phyloP scores from a whole-genome alignment of 1,140 invertebrate species.

The Drosophila baimaii region DNA sequence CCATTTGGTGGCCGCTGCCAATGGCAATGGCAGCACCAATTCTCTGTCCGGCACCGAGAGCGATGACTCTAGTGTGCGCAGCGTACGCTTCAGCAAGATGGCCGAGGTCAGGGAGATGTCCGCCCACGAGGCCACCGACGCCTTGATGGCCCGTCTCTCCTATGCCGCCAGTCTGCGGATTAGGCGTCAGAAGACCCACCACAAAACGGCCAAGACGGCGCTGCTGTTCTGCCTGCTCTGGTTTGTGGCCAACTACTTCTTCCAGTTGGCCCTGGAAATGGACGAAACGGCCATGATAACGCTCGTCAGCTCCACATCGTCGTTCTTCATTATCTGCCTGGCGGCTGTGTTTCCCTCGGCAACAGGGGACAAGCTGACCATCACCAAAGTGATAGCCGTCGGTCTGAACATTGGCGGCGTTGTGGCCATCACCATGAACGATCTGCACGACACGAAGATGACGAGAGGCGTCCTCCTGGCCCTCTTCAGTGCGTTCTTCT shows the following conservation, averaged over 20 bases:
- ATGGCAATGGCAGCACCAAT: constrained; percentile 79
- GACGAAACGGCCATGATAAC: constrained; percentile 91
- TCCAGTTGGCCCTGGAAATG: constrained; percentile 91
- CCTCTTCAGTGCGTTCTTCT: constrained; percentile 92
- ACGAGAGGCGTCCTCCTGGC: constrained; percentile 91
- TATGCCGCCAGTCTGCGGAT: constrained; percentile 92
- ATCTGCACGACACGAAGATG: constrained; percentile 87
- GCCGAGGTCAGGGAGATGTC: constrained; percentile 93
- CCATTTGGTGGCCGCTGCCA: constrained; percentile 31
- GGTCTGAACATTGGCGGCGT: constrained; percentile 91
- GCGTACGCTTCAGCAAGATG: constrained; percentile 93
- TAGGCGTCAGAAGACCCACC: constrained; percentile 77
- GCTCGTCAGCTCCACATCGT: constrained; percentile 92
- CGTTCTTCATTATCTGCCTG: constrained; percentile 92
- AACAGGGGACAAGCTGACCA: constrained; percentile 90
- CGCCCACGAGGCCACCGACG: constrained; percentile 92
- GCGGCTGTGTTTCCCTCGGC: constrained; percentile 92
- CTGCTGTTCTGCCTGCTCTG: constrained; percentile 92
- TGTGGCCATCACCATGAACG: constrained; percentile 90
- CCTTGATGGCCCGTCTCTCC: constrained; percentile 92
- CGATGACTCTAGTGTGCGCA: constrained; percentile 91
- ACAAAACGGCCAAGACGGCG: constrained; percentile 90
- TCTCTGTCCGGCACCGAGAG: constrained; percentile 91
- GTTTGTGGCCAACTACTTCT: constrained; percentile 85
- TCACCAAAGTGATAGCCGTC: constrained; percentile 92